These are phyloP conservation scores for Melanostigma gelatinosum DNA, from an alignment of 2,113 vertebrate species.

Conservation along the genomic window DNA sequence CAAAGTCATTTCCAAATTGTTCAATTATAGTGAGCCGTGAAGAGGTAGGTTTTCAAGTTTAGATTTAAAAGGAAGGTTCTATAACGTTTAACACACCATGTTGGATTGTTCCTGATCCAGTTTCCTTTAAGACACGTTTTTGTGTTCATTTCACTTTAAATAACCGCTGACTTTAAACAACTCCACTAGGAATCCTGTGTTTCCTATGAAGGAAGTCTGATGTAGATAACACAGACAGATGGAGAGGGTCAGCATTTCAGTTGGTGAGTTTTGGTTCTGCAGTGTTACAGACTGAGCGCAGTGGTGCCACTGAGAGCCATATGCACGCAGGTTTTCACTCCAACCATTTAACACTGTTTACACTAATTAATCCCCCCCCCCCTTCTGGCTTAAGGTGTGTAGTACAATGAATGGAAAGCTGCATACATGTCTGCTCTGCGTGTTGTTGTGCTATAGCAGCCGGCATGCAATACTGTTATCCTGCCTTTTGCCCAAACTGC, in stretches of 20 bases:
- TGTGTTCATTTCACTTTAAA: not conserved
- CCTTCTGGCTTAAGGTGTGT: slow-evolving; percentile 17
- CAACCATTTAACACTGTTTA: slow-evolving; percentile 22
- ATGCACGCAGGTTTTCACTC: slow-evolving; percentile 34
- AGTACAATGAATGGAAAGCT: not conserved
- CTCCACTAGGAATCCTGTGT: not conserved
- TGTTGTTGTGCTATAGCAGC: not conserved
- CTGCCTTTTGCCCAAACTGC: not conserved
- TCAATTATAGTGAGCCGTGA: not conserved
- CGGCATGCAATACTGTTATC: not conserved
- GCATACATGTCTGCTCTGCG: not conserved
- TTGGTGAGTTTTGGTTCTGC: slow-evolving; percentile 3
- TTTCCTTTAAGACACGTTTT: not conserved
- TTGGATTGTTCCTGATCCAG: not conserved
- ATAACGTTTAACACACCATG: not conserved
- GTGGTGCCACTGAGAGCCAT: slow-evolving; percentile 50
- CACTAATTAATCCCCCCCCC: slow-evolving; percentile 21
- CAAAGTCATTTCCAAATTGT: not conserved
- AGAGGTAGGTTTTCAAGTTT: not conserved
- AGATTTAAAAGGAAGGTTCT: not conserved
- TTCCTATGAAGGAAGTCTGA: not conserved
- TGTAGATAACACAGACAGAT: slow-evolving; percentile 25
- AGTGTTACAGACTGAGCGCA: slow-evolving; percentile 18
- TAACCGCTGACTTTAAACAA: not conserved
- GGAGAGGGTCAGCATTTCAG: slow-evolving; percentile 8